These are phyloP conservation scores for Caenorhabditis sp. DNA, from an alignment of 2,888 invertebrate genomes.

Conservation along the genomic window DNA sequence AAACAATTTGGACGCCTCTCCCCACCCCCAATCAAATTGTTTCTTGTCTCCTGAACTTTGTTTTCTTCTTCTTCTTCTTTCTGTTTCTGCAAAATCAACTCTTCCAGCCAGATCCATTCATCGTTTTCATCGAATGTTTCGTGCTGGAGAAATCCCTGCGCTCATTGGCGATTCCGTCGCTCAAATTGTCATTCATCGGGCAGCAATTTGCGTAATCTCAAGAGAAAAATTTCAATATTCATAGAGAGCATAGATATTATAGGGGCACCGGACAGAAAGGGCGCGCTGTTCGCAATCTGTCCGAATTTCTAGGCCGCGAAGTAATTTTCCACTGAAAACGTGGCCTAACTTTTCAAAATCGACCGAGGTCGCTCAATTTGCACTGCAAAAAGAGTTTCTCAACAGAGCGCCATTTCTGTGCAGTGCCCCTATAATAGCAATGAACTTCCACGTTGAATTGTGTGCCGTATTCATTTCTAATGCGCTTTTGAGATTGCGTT, in stretches of 20 bases:
- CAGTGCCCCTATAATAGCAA: too few species aligned
- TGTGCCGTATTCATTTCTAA: too few species aligned
- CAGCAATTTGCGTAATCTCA: conserved; percentile 6
- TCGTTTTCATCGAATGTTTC: not conserved
- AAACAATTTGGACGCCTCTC: conserved; percentile 31
- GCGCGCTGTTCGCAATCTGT: too few species aligned
- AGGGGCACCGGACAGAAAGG: too few species aligned
- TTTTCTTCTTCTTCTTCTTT: not conserved
- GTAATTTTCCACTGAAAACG: too few species aligned
- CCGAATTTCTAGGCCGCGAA: not conserved
- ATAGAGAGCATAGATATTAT: conserved; percentile 16
- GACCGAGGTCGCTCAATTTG: too few species aligned
- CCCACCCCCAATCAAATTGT: conserved; percentile 40
- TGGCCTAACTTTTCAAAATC: too few species aligned
- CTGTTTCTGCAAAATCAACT: not conserved
- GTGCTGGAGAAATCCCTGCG: not conserved
- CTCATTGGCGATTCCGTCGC: conserved; percentile 2
- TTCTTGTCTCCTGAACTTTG: conserved; percentile 18
- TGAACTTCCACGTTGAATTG: too few species aligned
- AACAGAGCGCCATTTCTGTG: too few species aligned
- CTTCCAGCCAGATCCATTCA: not conserved
- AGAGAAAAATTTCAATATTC: conserved; percentile 13
- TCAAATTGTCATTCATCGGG: conserved; percentile 19
- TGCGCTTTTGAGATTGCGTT: too few species aligned
- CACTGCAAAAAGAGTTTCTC: too few species aligned